A percentile compares a stretch with the other conserved stretches of the same genome.
Evolutionary conservation across 2,113 vertebrate species (phyloP).

Genomic region (Cariama cristata): DNA sequence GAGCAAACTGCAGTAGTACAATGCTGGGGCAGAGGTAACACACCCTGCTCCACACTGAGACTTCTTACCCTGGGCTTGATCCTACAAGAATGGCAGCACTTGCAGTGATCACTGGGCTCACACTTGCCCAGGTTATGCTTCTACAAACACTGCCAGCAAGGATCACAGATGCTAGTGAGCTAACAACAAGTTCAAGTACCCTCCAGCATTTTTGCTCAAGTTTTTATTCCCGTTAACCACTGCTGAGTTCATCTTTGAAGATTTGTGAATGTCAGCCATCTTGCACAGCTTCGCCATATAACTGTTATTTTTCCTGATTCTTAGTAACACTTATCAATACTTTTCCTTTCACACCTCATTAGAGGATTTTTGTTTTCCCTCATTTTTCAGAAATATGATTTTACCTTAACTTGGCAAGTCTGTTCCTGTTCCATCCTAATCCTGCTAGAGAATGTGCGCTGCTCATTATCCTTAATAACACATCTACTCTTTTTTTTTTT

Average conservation of each 20-base stretch:
- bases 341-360: not conserved
- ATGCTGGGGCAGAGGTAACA: not conserved
- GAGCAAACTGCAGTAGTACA: not conserved
- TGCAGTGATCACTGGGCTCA: not conserved
- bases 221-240: not conserved
- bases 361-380: not conserved
- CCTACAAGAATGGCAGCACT: not conserved
- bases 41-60: not conserved
- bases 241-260: not conserved
- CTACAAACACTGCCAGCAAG: not conserved
- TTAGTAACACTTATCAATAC: not conserved
- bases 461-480: constrained; percentile 16
- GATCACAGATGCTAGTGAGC: not conserved
- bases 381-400: constrained; percentile 10
- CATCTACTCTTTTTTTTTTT: not conserved
- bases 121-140: not conserved
- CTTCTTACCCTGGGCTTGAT: not conserved
- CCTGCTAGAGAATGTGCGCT: not conserved
- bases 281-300: not conserved
- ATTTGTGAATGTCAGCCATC: not conserved
- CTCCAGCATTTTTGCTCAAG: not conserved
- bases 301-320: not conserved
- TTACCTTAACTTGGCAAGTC: constrained; percentile 27
- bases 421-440: constrained; percentile 14
- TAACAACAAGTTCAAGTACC: not conserved